Percentiles rank a stretch among this genome's conserved stretches.
phyloP scores from a whole-genome alignment of 2,113 vertebrate genomes.

The Lycaon pictus region DNA sequence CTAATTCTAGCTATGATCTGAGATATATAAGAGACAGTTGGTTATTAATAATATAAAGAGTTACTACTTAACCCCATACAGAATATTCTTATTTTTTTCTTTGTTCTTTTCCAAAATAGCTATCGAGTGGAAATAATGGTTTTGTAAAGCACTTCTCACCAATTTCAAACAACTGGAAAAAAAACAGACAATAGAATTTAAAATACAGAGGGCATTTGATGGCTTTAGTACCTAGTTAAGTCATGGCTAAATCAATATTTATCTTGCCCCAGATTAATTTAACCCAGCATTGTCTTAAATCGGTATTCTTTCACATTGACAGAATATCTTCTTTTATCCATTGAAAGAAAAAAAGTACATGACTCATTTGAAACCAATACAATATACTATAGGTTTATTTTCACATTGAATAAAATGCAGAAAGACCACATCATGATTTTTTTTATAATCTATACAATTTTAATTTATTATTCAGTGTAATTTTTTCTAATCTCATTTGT shows the following conservation, averaged over 20 bases:
- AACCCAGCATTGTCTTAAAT: background rate
- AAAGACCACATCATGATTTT: background rate
- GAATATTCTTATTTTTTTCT: background rate
- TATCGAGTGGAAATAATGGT: background rate
- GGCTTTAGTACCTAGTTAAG: background rate
- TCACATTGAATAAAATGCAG: background rate
- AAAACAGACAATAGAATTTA: background rate
- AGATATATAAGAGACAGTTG: background rate
- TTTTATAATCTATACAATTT: conserved; percentile 11
- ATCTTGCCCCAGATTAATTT: background rate
- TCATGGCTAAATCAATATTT: background rate
- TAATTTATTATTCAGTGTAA: conserved; percentile 37
- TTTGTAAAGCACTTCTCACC: background rate
- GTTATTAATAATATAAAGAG: background rate
- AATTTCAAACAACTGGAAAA: background rate
- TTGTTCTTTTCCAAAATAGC: background rate
- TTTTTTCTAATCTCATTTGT: conserved; percentile 3
- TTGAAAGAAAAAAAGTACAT: background rate
- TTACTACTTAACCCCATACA: background rate
- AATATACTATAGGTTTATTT: background rate
- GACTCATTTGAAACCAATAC: conserved; percentile 16
- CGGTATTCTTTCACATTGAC: background rate
- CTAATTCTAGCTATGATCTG: background rate
- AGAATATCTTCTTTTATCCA: background rate
- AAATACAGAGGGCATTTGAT: background rate